Evolutionary conservation across 2,113 vertebrate species (phyloP).

Genomic region (Nerophis ophidion): DNA sequence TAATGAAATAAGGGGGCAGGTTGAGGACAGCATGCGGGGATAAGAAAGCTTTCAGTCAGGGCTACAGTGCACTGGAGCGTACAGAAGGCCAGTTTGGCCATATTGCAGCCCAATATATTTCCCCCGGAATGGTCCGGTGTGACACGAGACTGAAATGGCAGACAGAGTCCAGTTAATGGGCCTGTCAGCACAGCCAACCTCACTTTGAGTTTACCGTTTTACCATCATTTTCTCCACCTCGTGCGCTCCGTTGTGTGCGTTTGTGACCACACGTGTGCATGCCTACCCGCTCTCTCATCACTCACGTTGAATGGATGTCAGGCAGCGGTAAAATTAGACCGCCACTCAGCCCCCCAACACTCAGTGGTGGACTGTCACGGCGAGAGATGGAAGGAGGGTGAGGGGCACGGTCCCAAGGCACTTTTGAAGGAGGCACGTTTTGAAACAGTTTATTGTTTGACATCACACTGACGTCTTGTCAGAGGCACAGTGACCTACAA

Average conservation of each 20-base stretch:
- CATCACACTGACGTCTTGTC: slow-evolving; percentile 57
- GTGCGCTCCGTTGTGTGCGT: slow-evolving; percentile 15
- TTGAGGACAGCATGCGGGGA: slow-evolving; percentile 23
- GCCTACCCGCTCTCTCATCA: slow-evolving; percentile 54
- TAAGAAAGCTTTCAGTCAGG: slow-evolving; percentile 9
- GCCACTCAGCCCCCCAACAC: slow-evolving; percentile 41
- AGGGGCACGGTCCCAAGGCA: slow-evolving; percentile 57
- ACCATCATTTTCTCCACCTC: slow-evolving; percentile 32
- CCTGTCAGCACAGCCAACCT: slow-evolving; percentile 60
- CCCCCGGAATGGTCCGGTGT: slow-evolving; percentile 45
- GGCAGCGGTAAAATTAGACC: slow-evolving; percentile 71
- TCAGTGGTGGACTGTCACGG: slow-evolving; percentile 57
- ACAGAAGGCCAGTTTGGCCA: slow-evolving; percentile 38
- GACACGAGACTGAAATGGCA: slow-evolving; percentile 49
- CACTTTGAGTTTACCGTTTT: slow-evolving; percentile 50
- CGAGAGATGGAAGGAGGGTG: slow-evolving; percentile 50
- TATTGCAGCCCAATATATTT: slow-evolving; percentile 45
- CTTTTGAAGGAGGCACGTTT: slow-evolving; percentile 51
- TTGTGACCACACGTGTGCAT: slow-evolving; percentile 17
- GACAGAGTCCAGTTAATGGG: slow-evolving; percentile 55
- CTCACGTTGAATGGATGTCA: slow-evolving; percentile 62
- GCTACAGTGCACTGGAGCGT: slow-evolving; percentile 37
- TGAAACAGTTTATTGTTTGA: slow-evolving; percentile 62
- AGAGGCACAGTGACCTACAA: slow-evolving; percentile 64
- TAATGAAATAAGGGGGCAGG: slow-evolving; percentile 40